Conservation (phyloP, 2,113 vertebrate species). For the Rhabdornis inornatus region DNA sequence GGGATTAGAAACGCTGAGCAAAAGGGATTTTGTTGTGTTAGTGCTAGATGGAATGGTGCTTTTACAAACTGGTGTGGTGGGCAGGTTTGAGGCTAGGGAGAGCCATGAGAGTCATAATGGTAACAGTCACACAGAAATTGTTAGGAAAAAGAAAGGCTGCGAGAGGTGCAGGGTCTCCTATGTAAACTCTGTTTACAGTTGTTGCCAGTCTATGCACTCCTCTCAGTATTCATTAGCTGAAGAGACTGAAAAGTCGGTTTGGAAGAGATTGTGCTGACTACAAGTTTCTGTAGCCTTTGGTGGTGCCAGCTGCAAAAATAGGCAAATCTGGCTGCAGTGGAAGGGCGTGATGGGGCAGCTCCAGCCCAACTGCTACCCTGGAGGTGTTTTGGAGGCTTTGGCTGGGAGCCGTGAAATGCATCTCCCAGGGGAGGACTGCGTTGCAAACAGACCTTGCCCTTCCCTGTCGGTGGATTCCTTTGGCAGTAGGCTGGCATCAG, state of each 20-base stretch:
- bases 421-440: not conserved
- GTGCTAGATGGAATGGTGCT: not conserved
- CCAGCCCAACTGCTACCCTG: slow-evolving; percentile 1
- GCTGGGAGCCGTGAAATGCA: slow-evolving; percentile 16
- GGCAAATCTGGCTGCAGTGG: not conserved
- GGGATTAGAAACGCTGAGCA: not conserved
- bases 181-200: not conserved
- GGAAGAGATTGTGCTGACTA: slow-evolving; percentile 27
- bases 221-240: not conserved
- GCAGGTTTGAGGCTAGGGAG: not conserved
- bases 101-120: not conserved
- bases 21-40: not conserved
- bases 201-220: not conserved
- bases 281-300: slow-evolving; percentile 28
- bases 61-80: not conserved
- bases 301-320: slow-evolving; percentile 45
- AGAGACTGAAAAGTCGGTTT: not conserved
- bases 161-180: not conserved
- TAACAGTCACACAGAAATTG: not conserved
- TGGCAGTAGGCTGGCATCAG: not conserved
- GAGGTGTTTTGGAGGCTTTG: slow-evolving; percentile 18
- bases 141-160: not conserved
- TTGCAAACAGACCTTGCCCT: slow-evolving; percentile 30
- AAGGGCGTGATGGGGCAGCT: slow-evolving; percentile 29
- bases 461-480: slow-evolving; percentile 25